A percentile compares a stretch with the other conserved stretches of the same genome.
Conservation (phyloP, 2,888 invertebrate species). For the Drosophila anomalata region DNA sequence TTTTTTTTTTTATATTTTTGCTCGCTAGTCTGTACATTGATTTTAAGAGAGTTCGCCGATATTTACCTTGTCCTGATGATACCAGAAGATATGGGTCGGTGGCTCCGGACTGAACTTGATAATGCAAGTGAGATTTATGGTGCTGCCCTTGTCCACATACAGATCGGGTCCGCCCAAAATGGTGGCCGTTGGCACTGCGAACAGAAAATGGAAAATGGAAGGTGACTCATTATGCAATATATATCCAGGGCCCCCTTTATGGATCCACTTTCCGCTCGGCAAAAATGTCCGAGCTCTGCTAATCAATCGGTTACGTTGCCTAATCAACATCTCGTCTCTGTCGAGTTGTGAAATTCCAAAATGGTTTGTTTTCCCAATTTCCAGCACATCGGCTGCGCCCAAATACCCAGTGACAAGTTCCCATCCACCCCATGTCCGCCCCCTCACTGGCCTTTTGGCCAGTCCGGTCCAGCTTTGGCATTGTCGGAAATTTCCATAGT, state of each 20-base stretch:
- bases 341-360: slow-evolving; percentile 39
- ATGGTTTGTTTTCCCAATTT: slow-evolving; percentile 36
- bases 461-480: slow-evolving; percentile 21
- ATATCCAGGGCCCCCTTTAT: not conserved
- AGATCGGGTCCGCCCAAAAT: slow-evolving; percentile 92
- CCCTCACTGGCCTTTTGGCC: slow-evolving; percentile 1
- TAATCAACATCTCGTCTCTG: slow-evolving; percentile 34
- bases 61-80: slow-evolving; percentile 96
- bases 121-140: slow-evolving; percentile 92
- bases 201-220: not conserved
- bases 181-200: slow-evolving; percentile 90
- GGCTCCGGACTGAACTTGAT: slow-evolving; percentile 92
- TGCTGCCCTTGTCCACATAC: slow-evolving; percentile 92
- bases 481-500: slow-evolving; percentile 34
- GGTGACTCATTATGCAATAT: slow-evolving; percentile 32
- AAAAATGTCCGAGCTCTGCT: slow-evolving; percentile 26
- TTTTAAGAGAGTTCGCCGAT: slow-evolving; percentile 34
- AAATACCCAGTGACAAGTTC: slow-evolving; percentile 29
- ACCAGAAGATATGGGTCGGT: slow-evolving; percentile 97
- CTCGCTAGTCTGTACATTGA: slow-evolving; percentile 47
- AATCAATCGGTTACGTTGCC: slow-evolving; percentile 42
- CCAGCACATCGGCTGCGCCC: slow-evolving; percentile 13
- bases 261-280: not conserved
- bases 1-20: slow-evolving; percentile 14
- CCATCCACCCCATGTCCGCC: not conserved